Evolutionary conservation across 2,888 invertebrate genomes (phyloP).

Genomic region (Archips xylosteana): DNA sequence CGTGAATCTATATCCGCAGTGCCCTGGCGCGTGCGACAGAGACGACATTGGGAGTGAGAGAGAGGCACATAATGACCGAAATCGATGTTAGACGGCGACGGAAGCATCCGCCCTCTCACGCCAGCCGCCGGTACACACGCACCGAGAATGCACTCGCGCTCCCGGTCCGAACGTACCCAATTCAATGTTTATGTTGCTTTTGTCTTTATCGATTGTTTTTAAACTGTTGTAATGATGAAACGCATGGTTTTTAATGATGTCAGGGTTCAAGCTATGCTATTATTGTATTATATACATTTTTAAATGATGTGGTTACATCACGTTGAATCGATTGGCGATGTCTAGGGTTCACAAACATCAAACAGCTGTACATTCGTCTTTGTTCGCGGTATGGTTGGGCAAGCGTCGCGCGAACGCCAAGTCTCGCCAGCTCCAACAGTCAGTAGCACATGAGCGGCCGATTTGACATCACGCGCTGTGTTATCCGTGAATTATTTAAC

Average conservation of each 20-base stretch:
- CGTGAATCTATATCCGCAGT: conserved; percentile 67
- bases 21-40: conserved; percentile 62
- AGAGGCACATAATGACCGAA: conserved; percentile 67
- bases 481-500: conserved; percentile 10
- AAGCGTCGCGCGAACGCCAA: conserved; percentile 1
- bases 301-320: conserved; percentile 58
- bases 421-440: background rate
- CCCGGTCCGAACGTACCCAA: conserved; percentile 31
- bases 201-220: conserved; percentile 27
- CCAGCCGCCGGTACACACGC: conserved; percentile 66
- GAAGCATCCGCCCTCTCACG: conserved; percentile 53
- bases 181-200: conserved; percentile 36
- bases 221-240: conserved; percentile 8
- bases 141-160: conserved; percentile 69
- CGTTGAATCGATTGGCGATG: conserved; percentile 70
- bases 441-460: conserved; percentile 36
- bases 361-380: conserved; percentile 77
- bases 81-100: conserved; percentile 70
- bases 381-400: conserved; percentile 58
- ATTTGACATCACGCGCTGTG: background rate
- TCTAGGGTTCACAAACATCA: conserved; percentile 75
- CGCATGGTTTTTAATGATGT: conserved; percentile 19
- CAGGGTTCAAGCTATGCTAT: background rate
- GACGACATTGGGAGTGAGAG: conserved; percentile 55
- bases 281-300: background rate